phyloP scores from a whole-genome alignment of 1,140 invertebrate species.

The Bilobella aurantiaca region DNA sequence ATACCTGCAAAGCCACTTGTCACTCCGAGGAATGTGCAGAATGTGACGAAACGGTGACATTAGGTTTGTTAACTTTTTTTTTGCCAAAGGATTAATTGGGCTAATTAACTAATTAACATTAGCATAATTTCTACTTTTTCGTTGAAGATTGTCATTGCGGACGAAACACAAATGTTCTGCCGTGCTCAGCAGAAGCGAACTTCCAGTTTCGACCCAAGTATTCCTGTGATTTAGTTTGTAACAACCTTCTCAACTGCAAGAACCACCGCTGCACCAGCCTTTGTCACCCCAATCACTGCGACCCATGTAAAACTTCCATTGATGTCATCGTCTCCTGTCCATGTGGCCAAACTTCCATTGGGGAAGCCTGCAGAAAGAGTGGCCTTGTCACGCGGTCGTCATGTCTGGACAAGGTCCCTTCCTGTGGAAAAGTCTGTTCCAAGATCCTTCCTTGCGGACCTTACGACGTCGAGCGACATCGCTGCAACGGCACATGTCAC shows the following conservation, averaged over 20 bases:
- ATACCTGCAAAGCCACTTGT: conserved; percentile 48
- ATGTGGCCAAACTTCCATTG: conserved; percentile 61
- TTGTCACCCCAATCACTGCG: conserved; percentile 61
- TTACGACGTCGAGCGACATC: conserved; percentile 53
- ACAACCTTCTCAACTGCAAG: conserved; percentile 57
- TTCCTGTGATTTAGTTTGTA: conserved; percentile 58
- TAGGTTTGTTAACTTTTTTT: conserved; percentile 9
- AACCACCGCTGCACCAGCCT: conserved; percentile 60
- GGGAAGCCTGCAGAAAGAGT: conserved; percentile 36
- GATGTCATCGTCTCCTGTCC: conserved; percentile 62
- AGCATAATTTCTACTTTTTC: conserved; percentile 16
- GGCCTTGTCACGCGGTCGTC: conserved; percentile 40
- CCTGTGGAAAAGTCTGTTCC: conserved; percentile 67
- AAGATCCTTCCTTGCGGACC: conserved; percentile 73
- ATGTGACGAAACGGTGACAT: conserved; percentile 39
- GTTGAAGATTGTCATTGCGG: conserved; percentile 53
- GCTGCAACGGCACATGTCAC: conserved; percentile 66
- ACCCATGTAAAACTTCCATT: conserved; percentile 52
- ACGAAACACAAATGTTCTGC: conserved; percentile 44
- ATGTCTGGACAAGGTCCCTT: conserved; percentile 76
- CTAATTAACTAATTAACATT: too few relatives aligned
- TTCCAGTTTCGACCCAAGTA: conserved; percentile 40
- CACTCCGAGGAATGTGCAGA: conserved; percentile 46
- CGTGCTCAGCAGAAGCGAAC: conserved; percentile 42
- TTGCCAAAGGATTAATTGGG: not conserved